Percentiles rank a stretch among this genome's conserved stretches.
Evolutionary conservation across 2,113 vertebrate genomes (phyloP).

Genomic region (Heterochromis multidens): DNA sequence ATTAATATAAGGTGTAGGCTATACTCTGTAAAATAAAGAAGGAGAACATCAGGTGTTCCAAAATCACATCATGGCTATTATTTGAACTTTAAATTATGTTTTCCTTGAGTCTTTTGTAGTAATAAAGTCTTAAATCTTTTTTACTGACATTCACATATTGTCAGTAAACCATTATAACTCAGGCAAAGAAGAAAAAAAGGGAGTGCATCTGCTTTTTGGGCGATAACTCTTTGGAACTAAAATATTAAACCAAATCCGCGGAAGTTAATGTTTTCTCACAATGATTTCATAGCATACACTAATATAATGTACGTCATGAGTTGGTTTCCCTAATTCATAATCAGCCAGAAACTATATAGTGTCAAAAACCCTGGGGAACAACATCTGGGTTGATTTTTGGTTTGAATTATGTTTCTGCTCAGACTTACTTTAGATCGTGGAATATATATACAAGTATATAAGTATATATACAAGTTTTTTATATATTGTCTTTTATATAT

Average conservation of each 20-base stretch:
- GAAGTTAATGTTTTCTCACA: not conserved
- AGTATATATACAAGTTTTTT: too few species aligned
- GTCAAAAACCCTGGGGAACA: not conserved
- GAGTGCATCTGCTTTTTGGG: not conserved
- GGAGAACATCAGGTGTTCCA: not conserved
- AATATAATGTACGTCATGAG: not conserved
- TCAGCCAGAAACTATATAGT: not conserved
- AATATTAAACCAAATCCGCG: not conserved
- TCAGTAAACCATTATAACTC: not conserved
- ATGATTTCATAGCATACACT: not conserved
- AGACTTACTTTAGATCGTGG: conserved; percentile 7
- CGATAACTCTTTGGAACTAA: not conserved
- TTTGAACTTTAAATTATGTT: not conserved
- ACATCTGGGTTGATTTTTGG: conserved; percentile 4
- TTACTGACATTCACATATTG: not conserved
- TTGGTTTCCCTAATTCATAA: not conserved
- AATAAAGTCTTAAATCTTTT: not conserved
- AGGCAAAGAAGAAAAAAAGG: not conserved
- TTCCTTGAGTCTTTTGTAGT: not conserved
- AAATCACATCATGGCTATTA: not conserved
- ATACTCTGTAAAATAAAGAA: too few species aligned
- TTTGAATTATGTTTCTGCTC: conserved; percentile 5
- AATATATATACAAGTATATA: not conserved
- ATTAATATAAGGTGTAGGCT: not conserved
- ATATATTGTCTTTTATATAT: not conserved